Base-by-base conservation (phyloP, 1,140 invertebrate species). In the Andrena cerasifolii region DNA sequence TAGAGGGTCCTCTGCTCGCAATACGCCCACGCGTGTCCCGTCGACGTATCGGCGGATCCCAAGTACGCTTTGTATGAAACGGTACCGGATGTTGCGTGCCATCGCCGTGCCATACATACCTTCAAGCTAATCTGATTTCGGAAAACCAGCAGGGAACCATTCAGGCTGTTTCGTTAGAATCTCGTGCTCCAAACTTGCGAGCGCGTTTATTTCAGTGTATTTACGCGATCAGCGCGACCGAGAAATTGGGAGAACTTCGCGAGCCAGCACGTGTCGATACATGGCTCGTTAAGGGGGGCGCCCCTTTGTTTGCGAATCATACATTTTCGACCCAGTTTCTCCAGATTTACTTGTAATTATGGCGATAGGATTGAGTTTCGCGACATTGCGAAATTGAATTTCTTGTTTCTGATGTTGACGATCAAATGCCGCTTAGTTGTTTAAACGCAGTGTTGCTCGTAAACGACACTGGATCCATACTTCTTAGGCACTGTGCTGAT, bases 161-260 rank as follows among this genome's bases (percentile, higher is more conserved):
- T 24, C 33, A 43, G 12, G 12, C 47, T 63, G 24, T 49, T 63
- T 16, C 43, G 18, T 49, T 65, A 14, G 21, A 61, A 6, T 24
- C 36, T 33, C n/a, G 4, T 4, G 21, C 24, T 18, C 4, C n/a
- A 43, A 43, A 4, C 12, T 14, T 16, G 14, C 18, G 8, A 36
- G 12, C 53, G 56, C 10, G 6, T 31, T 45, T 75, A 26, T 31
- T 73, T 31, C 8, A 45, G 16, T 26, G 16, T 67, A 33, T 14
- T n/a, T 61, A 61, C 21, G 40, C 33, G 18, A 21, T 24, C 12
- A 10, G 33, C 14, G 24, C 33, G n/a, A 47, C 28, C 40, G 73
- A 68, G 73, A 68, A 76, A 76, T 68, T 76, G 73, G 65, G 73
- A 58, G 31, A n/a, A n/a, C n/a, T n/a, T n/a, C n/a, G n/a, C n/a